Conservation (phyloP, 2,888 invertebrate species). For the Torymus auratus region DNA sequence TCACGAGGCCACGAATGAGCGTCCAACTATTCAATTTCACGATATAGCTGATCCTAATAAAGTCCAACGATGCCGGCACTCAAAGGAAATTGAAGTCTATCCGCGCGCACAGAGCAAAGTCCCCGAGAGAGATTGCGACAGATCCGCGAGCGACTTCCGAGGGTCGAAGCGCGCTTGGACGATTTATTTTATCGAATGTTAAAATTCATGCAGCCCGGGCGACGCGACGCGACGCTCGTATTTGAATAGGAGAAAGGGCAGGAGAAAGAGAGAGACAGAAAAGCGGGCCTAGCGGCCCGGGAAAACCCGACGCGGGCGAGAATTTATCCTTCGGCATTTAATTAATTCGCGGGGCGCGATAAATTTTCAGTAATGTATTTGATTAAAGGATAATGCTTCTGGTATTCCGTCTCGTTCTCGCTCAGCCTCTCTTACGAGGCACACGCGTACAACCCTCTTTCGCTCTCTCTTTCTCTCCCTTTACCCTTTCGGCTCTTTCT, state of each 20-base stretch:
- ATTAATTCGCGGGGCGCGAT: conserved; percentile 75
- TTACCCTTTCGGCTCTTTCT: conserved; percentile 55
- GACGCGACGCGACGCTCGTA: conserved; percentile 21
- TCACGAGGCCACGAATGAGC: conserved; percentile 6
- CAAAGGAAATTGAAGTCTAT: conserved; percentile 48
- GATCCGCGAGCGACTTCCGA: conserved; percentile 64
- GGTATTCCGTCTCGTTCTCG: conserved; percentile 66
- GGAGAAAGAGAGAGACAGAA: conserved; percentile 56
- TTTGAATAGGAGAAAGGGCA: conserved; percentile 11
- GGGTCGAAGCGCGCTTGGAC: conserved; percentile 60
- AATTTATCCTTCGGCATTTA: conserved; percentile 77
- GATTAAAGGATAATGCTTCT: conserved; percentile 76
- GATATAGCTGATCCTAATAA: conserved; percentile 34
- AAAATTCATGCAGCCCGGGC: conserved; percentile 71
- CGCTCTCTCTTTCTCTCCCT: conserved; percentile 61
- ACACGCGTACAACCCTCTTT: conserved; percentile 29
- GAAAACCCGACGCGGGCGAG: conserved; percentile 63
- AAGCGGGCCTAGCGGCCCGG: conserved; percentile 46
- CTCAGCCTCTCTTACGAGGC: conserved; percentile 50
- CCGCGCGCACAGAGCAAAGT: conserved; percentile 28
- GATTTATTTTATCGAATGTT: conserved; percentile 75
- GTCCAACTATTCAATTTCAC: conserved; percentile 41
- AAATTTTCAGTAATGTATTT: conserved; percentile 77
- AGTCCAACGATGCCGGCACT: conserved; percentile 32
- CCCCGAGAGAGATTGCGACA: conserved; percentile 25